A percentile compares a stretch with the other conserved stretches of the same genome.
Evolutionary conservation across 1,140 invertebrate species (phyloP).

Genomic region (Drosophila parvula): DNA sequence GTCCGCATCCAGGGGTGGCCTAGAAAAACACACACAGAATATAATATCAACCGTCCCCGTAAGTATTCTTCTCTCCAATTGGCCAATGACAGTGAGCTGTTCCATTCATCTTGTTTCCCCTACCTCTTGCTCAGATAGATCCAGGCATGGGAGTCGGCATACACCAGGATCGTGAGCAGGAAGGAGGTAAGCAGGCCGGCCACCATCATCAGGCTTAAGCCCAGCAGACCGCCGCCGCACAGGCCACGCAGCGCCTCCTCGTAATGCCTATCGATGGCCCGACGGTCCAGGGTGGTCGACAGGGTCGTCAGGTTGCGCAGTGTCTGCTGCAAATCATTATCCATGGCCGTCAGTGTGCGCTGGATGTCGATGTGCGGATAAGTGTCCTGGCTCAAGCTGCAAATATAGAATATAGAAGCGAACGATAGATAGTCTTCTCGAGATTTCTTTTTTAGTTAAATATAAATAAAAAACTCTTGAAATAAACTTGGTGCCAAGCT

Average conservation of each 20-base stretch:
- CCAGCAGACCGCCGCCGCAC: conserved; percentile 89
- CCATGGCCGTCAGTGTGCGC: conserved; percentile 70
- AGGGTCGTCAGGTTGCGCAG: conserved; percentile 83
- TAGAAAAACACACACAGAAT: conserved; percentile 5
- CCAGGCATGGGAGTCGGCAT: conserved; percentile 98
- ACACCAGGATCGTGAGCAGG: conserved; percentile 94
- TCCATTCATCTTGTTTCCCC: neutral
- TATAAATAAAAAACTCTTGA: conserved; percentile 2
- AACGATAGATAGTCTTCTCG: neutral
- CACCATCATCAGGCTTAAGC: conserved; percentile 90
- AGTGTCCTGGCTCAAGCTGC: conserved; percentile 79
- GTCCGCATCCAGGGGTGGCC: conserved; percentile 73
- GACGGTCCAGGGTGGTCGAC: conserved; percentile 88
- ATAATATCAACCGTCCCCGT: too few species aligned
- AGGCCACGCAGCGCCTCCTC: conserved; percentile 88
- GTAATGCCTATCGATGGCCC: conserved; percentile 89
- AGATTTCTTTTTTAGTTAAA: neutral
- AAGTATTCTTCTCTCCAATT: too few species aligned
- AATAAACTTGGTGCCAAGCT: neutral
- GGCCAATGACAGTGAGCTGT: too few species aligned
- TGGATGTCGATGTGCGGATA: conserved; percentile 81
- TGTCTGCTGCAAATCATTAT: conserved; percentile 75
- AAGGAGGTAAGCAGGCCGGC: conserved; percentile 90
- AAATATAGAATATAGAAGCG: neutral
- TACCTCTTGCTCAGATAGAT: conserved; percentile 94